Percentiles rank a stretch among this genome's conserved stretches.
Evolutionary conservation across 2,797 vertebrate species (phyloP).

Genomic region (Poecilia velifera): DNA sequence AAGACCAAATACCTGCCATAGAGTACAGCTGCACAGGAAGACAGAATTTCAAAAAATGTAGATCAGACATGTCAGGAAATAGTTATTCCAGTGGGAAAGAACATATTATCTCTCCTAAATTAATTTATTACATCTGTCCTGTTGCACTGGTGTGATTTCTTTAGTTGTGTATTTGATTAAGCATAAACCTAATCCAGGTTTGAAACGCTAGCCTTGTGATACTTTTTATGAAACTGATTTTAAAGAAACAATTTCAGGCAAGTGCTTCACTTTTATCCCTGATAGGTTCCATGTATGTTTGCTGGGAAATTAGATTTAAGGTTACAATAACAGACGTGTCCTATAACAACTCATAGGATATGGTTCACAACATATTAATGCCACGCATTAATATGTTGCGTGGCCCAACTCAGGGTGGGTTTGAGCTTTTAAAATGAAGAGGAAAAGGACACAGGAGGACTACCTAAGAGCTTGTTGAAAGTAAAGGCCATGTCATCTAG

Average conservation of each 20-base stretch:
- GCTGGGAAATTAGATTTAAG: constrained; percentile 69
- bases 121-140: no score
- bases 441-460: background rate
- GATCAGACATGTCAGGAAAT: background rate
- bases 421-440: constrained; percentile 6
- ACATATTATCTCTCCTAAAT: no score
- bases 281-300: constrained; percentile 8
- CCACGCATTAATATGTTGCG: no score
- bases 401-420: constrained; percentile 8
- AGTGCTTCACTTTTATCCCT: constrained; percentile 4
- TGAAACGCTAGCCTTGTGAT: no score
- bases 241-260: constrained; percentile 12
- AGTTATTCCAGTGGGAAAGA: no score
- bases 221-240: no score
- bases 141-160: no score
- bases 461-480: no score
- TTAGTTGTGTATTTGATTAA: no score
- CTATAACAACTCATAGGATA: constrained; percentile 45
- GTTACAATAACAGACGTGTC: background rate
- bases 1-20: constrained; percentile 49
- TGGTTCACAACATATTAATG: constrained; percentile 52
- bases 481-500: no score
- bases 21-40: constrained; percentile 13
- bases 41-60: constrained; percentile 7
- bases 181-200: no score